Base-by-base conservation (phyloP, 1,140 invertebrate genomes). In the Grapholita molesta region DNA sequence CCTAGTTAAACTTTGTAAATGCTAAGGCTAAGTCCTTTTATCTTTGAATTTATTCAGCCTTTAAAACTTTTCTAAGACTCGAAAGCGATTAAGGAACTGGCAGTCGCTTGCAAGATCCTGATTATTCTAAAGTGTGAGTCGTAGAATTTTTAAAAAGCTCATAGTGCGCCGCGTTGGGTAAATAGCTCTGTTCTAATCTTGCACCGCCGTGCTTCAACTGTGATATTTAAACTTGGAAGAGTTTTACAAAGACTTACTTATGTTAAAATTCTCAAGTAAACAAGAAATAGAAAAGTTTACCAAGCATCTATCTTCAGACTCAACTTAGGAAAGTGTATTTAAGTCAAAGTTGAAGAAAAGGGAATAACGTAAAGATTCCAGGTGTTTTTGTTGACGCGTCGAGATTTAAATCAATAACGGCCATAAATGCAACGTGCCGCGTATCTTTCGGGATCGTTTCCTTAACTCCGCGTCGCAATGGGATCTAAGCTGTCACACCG, bases 91-190 rank as follows among this genome's bases (percentile, higher is more conserved):
- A 61, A 61, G 55, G 25, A 61, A 32, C 55, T 61, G 55, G 24
- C 55, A 28, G 55, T 61, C 55, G 24, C 55, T 25, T 25, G 25
- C 55, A 61, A 61, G 55, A 61, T 61, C 55, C 55, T 61, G 55
- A 61, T 61, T 61, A 61, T 61, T 61, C 55, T 15, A 61, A 61
- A 61, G 55, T 70, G 53, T 68, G 76, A 80, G 79, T 81, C 78
- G 74, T 85, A 76, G 86, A 89, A 89, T 83, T 85, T 82, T 85
- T 88, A 88, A 87, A 86, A 87, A 85, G 79, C 85, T 84, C 74
- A 72, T 52, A 68, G 78, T 83, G 70, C 73, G 70, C 70, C 71
- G 79, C 77, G 77, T 87, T 83, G 80, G 71, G 82, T 84, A 83
- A 89, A 87, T 84, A 88, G 79, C 84, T 21, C 42, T 48, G 42